phyloP scores from a whole-genome alignment of 2,797 vertebrate genomes.

The Tapera naevia region DNA sequence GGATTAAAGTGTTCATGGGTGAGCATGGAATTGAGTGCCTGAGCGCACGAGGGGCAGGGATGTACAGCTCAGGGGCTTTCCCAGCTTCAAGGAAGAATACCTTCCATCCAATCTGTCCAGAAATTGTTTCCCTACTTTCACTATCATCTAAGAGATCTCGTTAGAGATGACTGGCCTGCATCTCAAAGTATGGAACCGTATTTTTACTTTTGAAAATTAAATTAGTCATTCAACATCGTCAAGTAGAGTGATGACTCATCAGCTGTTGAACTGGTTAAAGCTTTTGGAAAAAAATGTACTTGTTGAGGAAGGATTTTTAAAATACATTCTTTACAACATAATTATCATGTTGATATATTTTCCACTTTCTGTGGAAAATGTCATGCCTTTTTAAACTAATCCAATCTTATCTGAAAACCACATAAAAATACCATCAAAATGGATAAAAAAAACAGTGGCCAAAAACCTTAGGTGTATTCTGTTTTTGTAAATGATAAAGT shows the following conservation, averaged over 20 bases:
- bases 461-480: neutral
- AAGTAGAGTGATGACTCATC: neutral
- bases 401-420: neutral
- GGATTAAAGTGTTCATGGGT: accelerated
- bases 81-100: accelerated
- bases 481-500: neutral
- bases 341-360: neutral
- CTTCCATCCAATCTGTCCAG: accelerated
- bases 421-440: neutral
- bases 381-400: neutral
- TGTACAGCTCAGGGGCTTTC: neutral
- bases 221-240: conserved; percentile 12
- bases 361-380: neutral
- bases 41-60: neutral
- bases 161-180: neutral
- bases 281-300: neutral
- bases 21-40: neutral
- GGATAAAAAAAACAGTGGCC: neutral
- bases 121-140: accelerated
- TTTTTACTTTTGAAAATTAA: neutral
- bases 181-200: neutral
- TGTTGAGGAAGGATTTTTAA: neutral
- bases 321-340: neutral
- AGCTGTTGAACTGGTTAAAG: neutral
- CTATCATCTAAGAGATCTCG: neutral